Percentiles rank a stretch among this genome's conserved stretches.
These are phyloP conservation scores for Argyrosomus japonicus DNA, from an alignment of 2,113 vertebrate genomes.

Conservation along the genomic window DNA sequence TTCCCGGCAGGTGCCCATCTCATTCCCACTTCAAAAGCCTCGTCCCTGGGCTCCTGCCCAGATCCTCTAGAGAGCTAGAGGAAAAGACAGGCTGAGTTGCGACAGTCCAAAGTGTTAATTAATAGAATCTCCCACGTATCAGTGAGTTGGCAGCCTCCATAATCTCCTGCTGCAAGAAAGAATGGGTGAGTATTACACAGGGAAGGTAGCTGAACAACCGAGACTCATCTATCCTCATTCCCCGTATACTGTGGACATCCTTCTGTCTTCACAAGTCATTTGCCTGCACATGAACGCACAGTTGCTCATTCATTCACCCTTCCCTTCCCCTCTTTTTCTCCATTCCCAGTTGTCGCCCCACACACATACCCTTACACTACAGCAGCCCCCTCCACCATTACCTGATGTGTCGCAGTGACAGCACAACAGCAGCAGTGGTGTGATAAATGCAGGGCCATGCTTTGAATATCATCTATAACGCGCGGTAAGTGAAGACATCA, in stretches of 20 bases:
- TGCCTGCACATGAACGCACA: conserved; percentile 15
- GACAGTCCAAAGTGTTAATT: conserved; percentile 52
- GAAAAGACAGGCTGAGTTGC: neutral
- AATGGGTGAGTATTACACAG: neutral
- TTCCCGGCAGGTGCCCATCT: neutral
- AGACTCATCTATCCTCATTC: conserved; percentile 38
- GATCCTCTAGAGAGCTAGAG: neutral
- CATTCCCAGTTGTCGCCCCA: conserved; percentile 36
- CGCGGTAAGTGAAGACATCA: conserved; percentile 64
- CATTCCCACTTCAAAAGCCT: conserved; percentile 9
- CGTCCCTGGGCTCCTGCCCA: neutral
- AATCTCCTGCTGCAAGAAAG: conserved; percentile 23
- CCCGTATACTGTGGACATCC: neutral
- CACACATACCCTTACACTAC: conserved; percentile 17
- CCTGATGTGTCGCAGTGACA: conserved; percentile 52
- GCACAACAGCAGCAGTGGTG: conserved; percentile 24
- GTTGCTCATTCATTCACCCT: conserved; percentile 26
- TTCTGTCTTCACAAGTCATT: conserved; percentile 51
- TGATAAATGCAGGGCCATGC: conserved; percentile 70
- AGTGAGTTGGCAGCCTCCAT: conserved; percentile 21
- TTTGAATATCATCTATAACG: conserved; percentile 76
- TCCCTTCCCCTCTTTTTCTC: neutral
- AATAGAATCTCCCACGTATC: conserved; percentile 47
- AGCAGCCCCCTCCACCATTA: conserved; percentile 32
- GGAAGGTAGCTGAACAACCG: neutral